Percentiles rank a stretch among this genome's conserved stretches.
These are phyloP conservation scores for Augochlorella aurata DNA, from an alignment of 2,888 invertebrate genomes.

Conservation along the genomic window DNA sequence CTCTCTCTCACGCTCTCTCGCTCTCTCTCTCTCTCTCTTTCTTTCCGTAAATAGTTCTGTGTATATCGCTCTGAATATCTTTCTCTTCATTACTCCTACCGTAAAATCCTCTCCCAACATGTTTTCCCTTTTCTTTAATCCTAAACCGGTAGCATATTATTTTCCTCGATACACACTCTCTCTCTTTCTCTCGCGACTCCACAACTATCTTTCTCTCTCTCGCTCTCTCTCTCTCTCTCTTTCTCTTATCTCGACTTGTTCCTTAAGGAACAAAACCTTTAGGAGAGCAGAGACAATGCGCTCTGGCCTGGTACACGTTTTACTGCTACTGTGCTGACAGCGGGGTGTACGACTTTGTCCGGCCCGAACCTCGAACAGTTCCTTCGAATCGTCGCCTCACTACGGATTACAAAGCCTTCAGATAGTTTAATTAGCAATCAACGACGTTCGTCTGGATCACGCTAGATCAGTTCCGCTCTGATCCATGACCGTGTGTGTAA, in stretches of 20 bases:
- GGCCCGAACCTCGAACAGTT: neutral
- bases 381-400: conserved; percentile 8
- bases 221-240: conserved; percentile 36
- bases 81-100: conserved; percentile 38
- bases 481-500: neutral
- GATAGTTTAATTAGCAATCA: conserved; percentile 5
- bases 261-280: conserved; percentile 41
- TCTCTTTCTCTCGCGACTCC: conserved; percentile 12
- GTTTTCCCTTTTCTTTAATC: conserved; percentile 59
- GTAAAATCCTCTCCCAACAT: conserved; percentile 30
- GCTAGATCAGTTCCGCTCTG: neutral
- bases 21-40: conserved; percentile 51
- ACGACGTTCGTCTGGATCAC: neutral
- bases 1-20: conserved; percentile 47
- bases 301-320: conserved; percentile 73
- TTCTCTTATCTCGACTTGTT: conserved; percentile 14
- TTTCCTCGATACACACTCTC: conserved; percentile 9
- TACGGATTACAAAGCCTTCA: conserved; percentile 17
- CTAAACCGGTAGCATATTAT: conserved; percentile 45
- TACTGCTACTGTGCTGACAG: conserved; percentile 53
- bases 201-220: conserved; percentile 17
- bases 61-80: conserved; percentile 44
- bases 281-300: conserved; percentile 75
- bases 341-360: conserved; percentile 59
- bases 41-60: conserved; percentile 44